A percentile compares a stretch with the other conserved stretches of the same genome.
Evolutionary conservation across 2,797 vertebrate species (phyloP).

Genomic region (Macropodus opercularis): DNA sequence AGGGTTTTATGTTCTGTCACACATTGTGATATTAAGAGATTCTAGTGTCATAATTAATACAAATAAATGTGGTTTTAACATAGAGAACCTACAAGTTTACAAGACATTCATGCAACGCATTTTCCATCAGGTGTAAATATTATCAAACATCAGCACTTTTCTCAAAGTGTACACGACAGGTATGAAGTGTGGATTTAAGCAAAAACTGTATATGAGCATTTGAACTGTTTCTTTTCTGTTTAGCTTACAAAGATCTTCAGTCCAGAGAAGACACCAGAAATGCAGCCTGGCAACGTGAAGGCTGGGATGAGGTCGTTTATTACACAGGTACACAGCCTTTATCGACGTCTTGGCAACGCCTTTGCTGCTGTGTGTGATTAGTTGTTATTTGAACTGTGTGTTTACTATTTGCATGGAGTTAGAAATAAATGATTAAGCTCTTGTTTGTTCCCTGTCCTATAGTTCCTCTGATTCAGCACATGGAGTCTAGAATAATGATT

Average conservation of each 20-base stretch:
- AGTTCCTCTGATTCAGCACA: conserved; percentile 85
- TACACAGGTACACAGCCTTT: conserved; percentile 86
- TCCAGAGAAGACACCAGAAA: conserved; percentile 93
- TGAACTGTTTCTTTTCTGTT: background rate
- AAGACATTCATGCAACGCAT: background rate
- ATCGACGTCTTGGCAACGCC: no score
- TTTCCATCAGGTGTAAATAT: background rate
- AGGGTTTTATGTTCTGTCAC: background rate
- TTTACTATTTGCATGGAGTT: no score
- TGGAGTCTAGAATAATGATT: conserved; percentile 86
- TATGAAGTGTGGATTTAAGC: background rate
- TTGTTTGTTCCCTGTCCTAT: conserved; percentile 12
- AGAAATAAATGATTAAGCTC: background rate
- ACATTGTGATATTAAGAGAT: no score
- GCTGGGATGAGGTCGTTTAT: conserved; percentile 96
- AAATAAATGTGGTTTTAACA: background rate
- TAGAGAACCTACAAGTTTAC: background rate
- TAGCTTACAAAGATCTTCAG: conserved; percentile 96
- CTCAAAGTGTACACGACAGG: background rate
- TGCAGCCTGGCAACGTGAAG: conserved; percentile 92
- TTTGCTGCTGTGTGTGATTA: no score
- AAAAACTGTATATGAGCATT: background rate
- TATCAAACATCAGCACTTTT: background rate
- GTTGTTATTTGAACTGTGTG: no score
- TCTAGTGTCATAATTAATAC: background rate